Base-by-base conservation (phyloP, 1,140 invertebrate species). In the Thrips palmi region DNA sequence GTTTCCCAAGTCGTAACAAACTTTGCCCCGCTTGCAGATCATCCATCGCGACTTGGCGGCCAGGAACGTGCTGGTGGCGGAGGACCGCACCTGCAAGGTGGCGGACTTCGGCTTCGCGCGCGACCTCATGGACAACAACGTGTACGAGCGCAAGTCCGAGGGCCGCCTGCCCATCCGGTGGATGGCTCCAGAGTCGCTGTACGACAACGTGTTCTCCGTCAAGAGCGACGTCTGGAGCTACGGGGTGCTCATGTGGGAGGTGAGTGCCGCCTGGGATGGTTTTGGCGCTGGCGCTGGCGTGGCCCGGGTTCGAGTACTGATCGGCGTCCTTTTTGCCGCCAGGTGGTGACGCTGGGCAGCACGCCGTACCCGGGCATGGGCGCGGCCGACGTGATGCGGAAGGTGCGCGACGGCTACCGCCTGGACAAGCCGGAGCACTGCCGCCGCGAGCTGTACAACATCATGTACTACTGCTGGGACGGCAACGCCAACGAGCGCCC, bases 171-270 rank as follows among this genome's bases (percentile, higher is more conserved):
- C 65, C 23, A 75, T 69, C 33, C 31, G 85, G 53, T 93, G 88
- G 87, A 92, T 93, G 86, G 84, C 87, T 0, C 86, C 85, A 0
- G 89, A 94, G 55, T 87, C 84, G 2, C 64, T 93, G 0, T 86
- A 83, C 51, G 82, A 91, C 50, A 86, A 88, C 49, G 75, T 88
- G 47, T 94, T 88, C 53, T 85, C 83, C 1, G 73, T 78, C 2
- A 88, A 89, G 55, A 84, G 84, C 0, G 88, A 93, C 50, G 77
- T 89, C 11, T 94, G 87, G 87, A 84, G 85, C 47, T 92, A 89
- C 51, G 88, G 88, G 0, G 75, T 94, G 6, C 60, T 92, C 2
- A 74, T 88, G 43, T 93, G 87, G 87, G 87, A 92, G 61, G 84
- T 35, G 21, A n/a, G n/a, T n/a, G n/a, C n/a, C n/a, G n/a, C n/a